Conservation (phyloP, 2,888 invertebrate genomes). For the Drosophila macrospina region DNA sequence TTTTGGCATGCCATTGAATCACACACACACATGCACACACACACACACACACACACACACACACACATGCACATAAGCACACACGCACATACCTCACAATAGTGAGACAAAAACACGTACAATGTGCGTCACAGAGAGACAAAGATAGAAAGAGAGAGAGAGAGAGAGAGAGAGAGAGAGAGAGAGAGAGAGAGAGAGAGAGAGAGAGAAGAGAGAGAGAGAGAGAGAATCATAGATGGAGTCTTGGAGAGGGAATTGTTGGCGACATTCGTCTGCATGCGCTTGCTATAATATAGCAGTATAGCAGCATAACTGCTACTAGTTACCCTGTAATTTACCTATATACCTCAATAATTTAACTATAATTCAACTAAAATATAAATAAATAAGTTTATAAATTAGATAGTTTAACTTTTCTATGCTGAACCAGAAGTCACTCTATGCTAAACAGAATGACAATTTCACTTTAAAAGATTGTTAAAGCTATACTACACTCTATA, state of each 20-base stretch:
- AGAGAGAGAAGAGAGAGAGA: neutral
- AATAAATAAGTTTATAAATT: too few relatives aligned
- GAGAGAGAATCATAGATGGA: neutral
- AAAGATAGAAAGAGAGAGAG: neutral
- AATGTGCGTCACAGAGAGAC: neutral
- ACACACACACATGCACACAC: conserved; percentile 15
- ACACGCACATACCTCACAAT: conserved; percentile 10
- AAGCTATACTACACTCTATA: too few relatives aligned
- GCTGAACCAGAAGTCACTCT: too few relatives aligned
- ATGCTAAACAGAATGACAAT: too few relatives aligned
- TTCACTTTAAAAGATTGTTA: too few relatives aligned
- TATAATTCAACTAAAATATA: too few relatives aligned
- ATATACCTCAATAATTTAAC: neutral
- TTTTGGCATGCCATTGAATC: conserved; percentile 51
- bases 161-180: too few relatives aligned
- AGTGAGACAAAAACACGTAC: conserved; percentile 26
- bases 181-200: neutral
- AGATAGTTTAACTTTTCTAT: too few relatives aligned
- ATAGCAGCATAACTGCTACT: too few relatives aligned
- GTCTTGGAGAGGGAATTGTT: neutral
- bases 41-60: conserved; percentile 8
- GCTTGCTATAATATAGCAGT: neutral
- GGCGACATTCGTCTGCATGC: conserved; percentile 20
- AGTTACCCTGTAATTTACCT: conserved; percentile 5
- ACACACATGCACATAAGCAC: conserved; percentile 7